A percentile compares a stretch with the other conserved stretches of the same genome.
phyloP scores from a whole-genome alignment of 2,113 vertebrate genomes.

The Edolisoma coerulescens region DNA sequence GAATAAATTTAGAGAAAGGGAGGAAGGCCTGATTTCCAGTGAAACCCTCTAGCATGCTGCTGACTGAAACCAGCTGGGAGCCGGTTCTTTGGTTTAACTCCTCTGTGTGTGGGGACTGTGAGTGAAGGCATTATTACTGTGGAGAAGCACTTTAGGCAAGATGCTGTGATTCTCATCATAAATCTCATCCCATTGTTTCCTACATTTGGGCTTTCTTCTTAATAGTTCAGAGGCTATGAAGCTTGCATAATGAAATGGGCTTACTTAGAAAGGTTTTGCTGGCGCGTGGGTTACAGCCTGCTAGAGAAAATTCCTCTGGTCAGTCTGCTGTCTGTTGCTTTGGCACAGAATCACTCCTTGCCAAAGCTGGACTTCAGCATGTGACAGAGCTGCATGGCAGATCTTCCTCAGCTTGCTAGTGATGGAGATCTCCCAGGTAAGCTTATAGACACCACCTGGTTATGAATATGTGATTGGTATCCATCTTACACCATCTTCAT shows the following conservation, averaged over 20 bases:
- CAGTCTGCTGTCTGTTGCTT: neutral
- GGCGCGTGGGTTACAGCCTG: neutral
- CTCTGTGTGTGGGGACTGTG: neutral
- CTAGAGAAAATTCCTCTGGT: neutral
- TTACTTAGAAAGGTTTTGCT: neutral
- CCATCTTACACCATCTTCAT: neutral
- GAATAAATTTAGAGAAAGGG: neutral
- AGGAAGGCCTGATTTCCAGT: neutral
- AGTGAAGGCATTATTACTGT: neutral
- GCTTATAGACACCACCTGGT: neutral
- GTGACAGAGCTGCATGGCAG: neutral
- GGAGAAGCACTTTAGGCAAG: neutral
- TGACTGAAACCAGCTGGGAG: neutral
- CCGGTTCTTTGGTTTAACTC: neutral
- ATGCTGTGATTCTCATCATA: neutral
- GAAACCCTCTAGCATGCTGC: neutral
- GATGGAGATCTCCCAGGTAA: neutral
- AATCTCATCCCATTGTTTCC: neutral
- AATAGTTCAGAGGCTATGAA: neutral
- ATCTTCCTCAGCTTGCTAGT: neutral
- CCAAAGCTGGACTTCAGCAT: neutral
- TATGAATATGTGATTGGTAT: neutral
- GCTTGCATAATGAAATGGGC: neutral
- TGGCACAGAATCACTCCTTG: neutral
- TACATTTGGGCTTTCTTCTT: neutral